A percentile compares a stretch with the other conserved stretches of the same genome.
phyloP scores from a whole-genome alignment of 37 sponge, comb jelly and placozoan species.

The Cladorhizidae sp. region DNA sequence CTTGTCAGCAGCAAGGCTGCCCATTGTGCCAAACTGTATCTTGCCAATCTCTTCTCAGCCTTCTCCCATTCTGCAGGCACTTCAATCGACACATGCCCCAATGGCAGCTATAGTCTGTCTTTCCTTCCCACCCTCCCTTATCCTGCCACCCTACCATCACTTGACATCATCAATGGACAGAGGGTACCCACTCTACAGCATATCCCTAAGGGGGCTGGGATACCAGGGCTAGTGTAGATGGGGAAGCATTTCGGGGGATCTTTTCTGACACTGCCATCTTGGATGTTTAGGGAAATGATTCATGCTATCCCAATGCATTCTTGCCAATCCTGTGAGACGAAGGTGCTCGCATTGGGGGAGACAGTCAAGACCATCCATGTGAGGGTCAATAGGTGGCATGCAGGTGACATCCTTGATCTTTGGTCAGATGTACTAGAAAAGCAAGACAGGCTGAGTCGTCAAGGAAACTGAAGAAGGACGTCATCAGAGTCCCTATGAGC shows the following conservation, averaged over 20 bases:
- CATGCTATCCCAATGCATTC: background rate
- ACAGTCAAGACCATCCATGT: background rate
- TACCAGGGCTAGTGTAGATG: background rate
- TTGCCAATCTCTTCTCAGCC: background rate
- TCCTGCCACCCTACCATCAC: background rate
- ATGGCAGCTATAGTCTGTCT: no score
- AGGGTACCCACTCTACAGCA: constrained; percentile 1
- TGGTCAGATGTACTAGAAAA: no score
- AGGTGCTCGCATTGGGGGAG: background rate
- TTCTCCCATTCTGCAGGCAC: background rate
- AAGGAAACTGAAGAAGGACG: no score
- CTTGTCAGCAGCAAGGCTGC: no score
- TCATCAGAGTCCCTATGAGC: no score
- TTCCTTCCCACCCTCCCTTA: no score
- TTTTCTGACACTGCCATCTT: background rate
- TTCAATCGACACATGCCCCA: background rate
- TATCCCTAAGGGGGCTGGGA: constrained; percentile 13
- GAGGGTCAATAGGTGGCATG: background rate
- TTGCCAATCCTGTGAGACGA: background rate
- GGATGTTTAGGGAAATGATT: background rate
- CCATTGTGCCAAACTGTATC: no score
- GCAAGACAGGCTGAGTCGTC: no score
- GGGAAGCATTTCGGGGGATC: background rate
- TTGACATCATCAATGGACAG: background rate
- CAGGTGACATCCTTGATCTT: background rate